Percentiles rank a stretch among this genome's conserved stretches.
These are phyloP conservation scores for Sinopyrophorus schimmeli DNA, from an alignment of 2,888 invertebrate species.

Conservation along the genomic window DNA sequence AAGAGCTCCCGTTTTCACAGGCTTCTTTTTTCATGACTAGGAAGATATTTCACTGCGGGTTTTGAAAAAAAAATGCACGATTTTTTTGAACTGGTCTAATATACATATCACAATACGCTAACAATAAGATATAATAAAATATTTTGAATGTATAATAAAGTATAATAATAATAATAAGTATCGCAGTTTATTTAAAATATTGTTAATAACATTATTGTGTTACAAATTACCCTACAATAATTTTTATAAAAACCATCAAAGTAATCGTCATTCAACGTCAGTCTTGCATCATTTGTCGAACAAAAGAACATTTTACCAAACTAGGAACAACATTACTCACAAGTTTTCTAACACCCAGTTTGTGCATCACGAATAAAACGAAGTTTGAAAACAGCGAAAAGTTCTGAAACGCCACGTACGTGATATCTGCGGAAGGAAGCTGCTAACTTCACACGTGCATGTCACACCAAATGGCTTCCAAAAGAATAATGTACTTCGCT, in stretches of 20 bases:
- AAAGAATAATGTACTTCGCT: constrained; percentile 39
- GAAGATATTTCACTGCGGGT: no score
- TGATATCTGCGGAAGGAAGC: constrained; percentile 44
- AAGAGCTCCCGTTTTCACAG: no score
- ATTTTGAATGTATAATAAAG: no score
- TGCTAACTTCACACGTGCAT: constrained; percentile 44
- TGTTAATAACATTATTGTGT: no score
- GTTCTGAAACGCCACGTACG: constrained; percentile 42
- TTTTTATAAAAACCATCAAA: constrained; percentile 2
- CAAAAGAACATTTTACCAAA: constrained; percentile 29
- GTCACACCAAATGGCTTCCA: constrained; percentile 41
- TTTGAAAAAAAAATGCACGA: no score
- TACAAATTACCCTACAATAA: no score
- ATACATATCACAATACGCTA: no score
- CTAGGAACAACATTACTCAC: constrained; percentile 32
- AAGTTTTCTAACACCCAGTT: constrained; percentile 32
- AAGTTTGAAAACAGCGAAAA: constrained; percentile 41
- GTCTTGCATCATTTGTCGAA: constrained; percentile 23
- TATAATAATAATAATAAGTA: no score
- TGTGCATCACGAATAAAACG: constrained; percentile 37
- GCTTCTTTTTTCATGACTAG: no score
- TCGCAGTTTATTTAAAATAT: neutral
- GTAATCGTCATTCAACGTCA: constrained; percentile 18
- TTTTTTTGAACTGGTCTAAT: no score
- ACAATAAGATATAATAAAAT: no score